Percentiles rank a stretch among this genome's conserved stretches.
These are phyloP conservation scores for Synanthedon myopaeformis DNA, from an alignment of 2,888 invertebrate genomes.

Conservation along the genomic window DNA sequence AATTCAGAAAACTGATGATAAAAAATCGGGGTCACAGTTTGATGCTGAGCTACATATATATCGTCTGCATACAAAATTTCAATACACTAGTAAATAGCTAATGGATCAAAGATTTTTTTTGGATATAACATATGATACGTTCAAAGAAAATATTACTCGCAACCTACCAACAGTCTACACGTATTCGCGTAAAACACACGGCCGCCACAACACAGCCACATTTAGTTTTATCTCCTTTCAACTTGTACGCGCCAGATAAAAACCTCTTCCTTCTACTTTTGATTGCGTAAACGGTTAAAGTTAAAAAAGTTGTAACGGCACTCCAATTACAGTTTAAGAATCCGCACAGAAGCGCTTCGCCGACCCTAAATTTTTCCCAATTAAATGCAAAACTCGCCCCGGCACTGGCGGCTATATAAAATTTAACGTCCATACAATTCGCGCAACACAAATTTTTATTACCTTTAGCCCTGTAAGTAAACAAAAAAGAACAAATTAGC, in stretches of 20 bases:
- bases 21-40: too few species aligned
- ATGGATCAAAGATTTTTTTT: too few species aligned
- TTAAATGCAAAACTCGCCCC: conserved; percentile 66
- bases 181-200: too few species aligned
- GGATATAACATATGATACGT: too few species aligned
- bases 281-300: conserved; percentile 52
- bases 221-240: too few species aligned
- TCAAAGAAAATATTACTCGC: too few species aligned
- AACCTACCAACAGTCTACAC: too few species aligned
- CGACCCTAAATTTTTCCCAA: conserved; percentile 67
- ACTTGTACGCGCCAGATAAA: conserved; percentile 7
- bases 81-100: too few species aligned
- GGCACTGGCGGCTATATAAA: conserved; percentile 60
- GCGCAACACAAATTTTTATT: conserved; percentile 70
- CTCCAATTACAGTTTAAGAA: conserved; percentile 65
- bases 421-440: conserved; percentile 69
- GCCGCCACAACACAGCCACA: too few species aligned
- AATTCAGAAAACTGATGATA: too few species aligned
- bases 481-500: conserved; percentile 68
- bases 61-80: too few species aligned
- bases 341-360: conserved; percentile 63
- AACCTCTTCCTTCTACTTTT: conserved; percentile 26
- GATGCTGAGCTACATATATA: too few species aligned
- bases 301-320: conserved; percentile 62
- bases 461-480: conserved; percentile 55